Conservation (phyloP, 2,888 invertebrate species). For the Odontomyia ornata region DNA sequence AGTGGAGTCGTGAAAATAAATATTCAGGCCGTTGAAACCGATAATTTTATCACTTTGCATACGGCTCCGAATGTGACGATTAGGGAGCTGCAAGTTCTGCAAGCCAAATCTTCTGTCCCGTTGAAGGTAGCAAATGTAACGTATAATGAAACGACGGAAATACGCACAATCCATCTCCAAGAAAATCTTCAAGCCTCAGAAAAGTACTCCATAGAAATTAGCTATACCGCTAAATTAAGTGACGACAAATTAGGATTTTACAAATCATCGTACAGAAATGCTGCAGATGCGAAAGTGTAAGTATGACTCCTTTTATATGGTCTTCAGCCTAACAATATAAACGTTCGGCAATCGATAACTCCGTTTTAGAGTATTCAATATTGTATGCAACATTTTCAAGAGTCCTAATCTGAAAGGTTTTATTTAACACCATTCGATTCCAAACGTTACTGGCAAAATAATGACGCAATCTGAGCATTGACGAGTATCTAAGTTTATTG, state of each 20-base stretch:
- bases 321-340: too few species aligned
- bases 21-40: conserved; percentile 64
- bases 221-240: conserved; percentile 67
- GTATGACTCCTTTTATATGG: conserved; percentile 32
- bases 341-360: too few species aligned
- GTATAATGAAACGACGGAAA: conserved; percentile 44
- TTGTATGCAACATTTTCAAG: too few species aligned
- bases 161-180: conserved; percentile 24
- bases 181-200: background rate
- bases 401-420: too few species aligned
- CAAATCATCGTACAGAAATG: conserved; percentile 65
- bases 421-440: too few species aligned
- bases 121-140: conserved; percentile 44
- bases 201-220: conserved; percentile 65
- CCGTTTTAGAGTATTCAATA: too few species aligned
- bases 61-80: conserved; percentile 37
- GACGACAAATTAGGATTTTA: conserved; percentile 72
- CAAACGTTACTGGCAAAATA: too few species aligned
- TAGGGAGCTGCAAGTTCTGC: conserved; percentile 26
- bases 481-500: too few species aligned
- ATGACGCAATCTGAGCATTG: too few species aligned
- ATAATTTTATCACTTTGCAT: conserved; percentile 62
- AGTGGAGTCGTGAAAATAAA: conserved; percentile 65
- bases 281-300: conserved; percentile 49
- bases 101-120: background rate